phyloP scores from a whole-genome alignment of 1,140 invertebrate genomes.

The Thaumetopoea pityocampa region DNA sequence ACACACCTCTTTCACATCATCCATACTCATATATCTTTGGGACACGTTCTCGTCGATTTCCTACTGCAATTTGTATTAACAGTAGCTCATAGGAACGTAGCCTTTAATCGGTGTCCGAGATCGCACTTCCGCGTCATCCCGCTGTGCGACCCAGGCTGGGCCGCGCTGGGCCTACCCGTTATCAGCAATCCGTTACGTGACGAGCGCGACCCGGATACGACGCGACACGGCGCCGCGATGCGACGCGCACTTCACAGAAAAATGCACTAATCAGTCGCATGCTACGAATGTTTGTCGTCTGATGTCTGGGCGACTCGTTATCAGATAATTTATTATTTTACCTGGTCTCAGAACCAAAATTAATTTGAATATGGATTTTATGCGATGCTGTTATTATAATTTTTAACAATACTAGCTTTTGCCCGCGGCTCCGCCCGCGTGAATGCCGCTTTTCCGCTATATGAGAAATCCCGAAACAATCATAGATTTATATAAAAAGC shows the following conservation, averaged over 20 bases:
- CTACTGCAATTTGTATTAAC: too few species aligned
- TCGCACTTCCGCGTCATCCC: slow-evolving; percentile 66
- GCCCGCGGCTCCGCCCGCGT: too few species aligned
- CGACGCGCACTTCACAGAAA: slow-evolving; percentile 42
- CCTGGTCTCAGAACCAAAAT: too few species aligned
- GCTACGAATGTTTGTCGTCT: slow-evolving; percentile 15
- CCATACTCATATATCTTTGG: too few species aligned
- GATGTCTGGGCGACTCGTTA: too few species aligned
- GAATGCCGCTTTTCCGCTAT: too few species aligned
- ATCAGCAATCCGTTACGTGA: slow-evolving; percentile 65
- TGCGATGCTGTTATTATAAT: neutral
- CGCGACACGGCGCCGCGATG: slow-evolving; percentile 26
- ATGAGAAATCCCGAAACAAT: too few species aligned
- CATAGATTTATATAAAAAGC: too few species aligned
- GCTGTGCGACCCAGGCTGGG: slow-evolving; percentile 57
- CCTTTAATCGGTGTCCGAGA: slow-evolving; percentile 36
- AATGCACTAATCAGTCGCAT: slow-evolving; percentile 50
- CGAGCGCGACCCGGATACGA: slow-evolving; percentile 65
- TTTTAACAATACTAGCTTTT: neutral
- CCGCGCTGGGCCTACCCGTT: slow-evolving; percentile 49
- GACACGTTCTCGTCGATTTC: too few species aligned
- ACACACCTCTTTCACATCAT: too few species aligned
- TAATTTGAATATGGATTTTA: too few species aligned
- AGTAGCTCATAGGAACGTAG: slow-evolving; percentile 17
- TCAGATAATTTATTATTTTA: too few species aligned